These are phyloP conservation scores for Zaprionus ornatus DNA, from an alignment of 1,140 invertebrate genomes.

Conservation along the genomic window DNA sequence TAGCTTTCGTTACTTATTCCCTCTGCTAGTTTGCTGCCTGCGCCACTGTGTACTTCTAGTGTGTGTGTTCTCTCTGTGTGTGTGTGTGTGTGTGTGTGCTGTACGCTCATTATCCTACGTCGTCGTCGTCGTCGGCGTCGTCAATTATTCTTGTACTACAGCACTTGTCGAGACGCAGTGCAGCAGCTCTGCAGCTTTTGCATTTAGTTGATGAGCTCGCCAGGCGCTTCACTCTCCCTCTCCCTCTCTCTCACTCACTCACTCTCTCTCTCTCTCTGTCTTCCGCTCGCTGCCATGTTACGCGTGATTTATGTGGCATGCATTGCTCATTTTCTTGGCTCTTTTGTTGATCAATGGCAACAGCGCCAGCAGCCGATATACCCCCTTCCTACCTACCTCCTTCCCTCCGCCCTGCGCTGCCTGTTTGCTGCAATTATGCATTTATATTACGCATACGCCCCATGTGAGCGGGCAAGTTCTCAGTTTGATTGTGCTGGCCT, in stretches of 20 bases:
- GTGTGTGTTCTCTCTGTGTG: background rate
- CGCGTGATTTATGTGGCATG: constrained; percentile 47
- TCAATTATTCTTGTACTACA: constrained; percentile 75
- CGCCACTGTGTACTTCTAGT: background rate
- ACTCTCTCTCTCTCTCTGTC: too few species aligned
- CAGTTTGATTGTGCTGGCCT: constrained; percentile 50
- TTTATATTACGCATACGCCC: constrained; percentile 68
- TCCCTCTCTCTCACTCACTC: too few species aligned
- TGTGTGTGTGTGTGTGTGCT: constrained; percentile 26
- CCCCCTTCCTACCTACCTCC: background rate
- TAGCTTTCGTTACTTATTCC: too few species aligned
- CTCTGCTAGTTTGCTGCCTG: background rate
- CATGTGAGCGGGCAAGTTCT: constrained; percentile 34
- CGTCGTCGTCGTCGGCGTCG: constrained; percentile 58
- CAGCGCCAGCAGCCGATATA: background rate
- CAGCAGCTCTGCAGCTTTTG: constrained; percentile 45
- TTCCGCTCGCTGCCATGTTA: background rate
- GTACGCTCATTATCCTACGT: constrained; percentile 71
- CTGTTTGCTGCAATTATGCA: constrained; percentile 63
- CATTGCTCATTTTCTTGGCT: constrained; percentile 56
- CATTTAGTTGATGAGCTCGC: constrained; percentile 77
- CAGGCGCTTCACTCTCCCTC: background rate
- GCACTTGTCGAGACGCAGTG: constrained; percentile 42
- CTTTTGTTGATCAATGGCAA: constrained; percentile 73
- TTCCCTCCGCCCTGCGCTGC: constrained; percentile 9